Evolutionary conservation across 2,797 vertebrate genomes (phyloP).

Genomic region (Garrulus glandarius): DNA sequence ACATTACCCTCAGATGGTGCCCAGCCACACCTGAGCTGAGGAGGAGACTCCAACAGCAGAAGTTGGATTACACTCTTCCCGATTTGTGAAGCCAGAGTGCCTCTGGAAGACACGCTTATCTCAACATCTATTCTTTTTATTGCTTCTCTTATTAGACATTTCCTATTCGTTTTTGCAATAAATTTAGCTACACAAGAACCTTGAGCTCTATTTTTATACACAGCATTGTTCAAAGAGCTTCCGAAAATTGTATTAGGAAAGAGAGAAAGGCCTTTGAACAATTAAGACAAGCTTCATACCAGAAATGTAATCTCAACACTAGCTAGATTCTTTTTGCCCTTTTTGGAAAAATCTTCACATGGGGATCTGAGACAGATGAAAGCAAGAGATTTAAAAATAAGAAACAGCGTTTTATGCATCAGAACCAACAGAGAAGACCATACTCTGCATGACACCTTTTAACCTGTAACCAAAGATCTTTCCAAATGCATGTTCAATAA

Average conservation of each 20-base stretch:
- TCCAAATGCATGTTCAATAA: neutral
- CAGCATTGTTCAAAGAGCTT: conserved; percentile 56
- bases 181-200: conserved; percentile 48
- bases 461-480: neutral
- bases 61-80: neutral
- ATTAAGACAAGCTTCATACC: neutral
- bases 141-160: conserved; percentile 67
- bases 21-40: conserved; percentile 52
- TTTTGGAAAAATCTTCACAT: neutral
- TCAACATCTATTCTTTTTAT: conserved; percentile 53
- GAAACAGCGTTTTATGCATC: neutral
- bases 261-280: conserved; percentile 51
- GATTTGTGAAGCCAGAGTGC: neutral
- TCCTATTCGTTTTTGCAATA: conserved; percentile 57
- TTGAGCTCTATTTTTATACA: conserved; percentile 55
- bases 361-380: neutral
- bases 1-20: neutral
- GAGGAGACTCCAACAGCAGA: neutral
- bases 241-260: conserved; percentile 54
- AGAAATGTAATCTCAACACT: neutral
- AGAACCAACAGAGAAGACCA: neutral
- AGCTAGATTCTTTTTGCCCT: neutral
- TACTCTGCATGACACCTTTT: neutral
- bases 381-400: neutral
- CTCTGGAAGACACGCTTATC: conserved; percentile 56